Evolutionary conservation across 2,797 vertebrate species (phyloP).

Genomic region (Erpetoichthys calabaricus): DNA sequence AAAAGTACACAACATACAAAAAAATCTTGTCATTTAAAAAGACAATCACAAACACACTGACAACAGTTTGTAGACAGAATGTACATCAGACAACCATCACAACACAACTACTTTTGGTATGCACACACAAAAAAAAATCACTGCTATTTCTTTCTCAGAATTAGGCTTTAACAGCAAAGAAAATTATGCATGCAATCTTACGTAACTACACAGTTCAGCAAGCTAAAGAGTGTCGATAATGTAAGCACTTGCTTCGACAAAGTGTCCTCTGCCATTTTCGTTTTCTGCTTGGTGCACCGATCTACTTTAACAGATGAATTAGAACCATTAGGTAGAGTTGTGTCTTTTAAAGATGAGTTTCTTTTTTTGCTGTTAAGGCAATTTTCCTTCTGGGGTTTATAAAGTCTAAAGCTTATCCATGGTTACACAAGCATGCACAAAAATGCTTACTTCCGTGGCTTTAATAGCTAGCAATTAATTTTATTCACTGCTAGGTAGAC

Average conservation of each 20-base stretch:
- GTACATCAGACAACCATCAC: too few relatives aligned
- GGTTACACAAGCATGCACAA: not conserved
- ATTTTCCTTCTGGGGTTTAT: not conserved
- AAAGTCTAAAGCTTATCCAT: not conserved
- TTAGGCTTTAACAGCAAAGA: not conserved
- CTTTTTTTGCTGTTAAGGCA: not conserved
- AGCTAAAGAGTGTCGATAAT: conserved; percentile 2
- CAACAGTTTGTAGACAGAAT: too few relatives aligned
- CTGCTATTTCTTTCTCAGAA: too few relatives aligned
- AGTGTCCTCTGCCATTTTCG: not conserved
- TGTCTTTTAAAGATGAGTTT: not conserved
- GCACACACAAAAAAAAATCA: too few relatives aligned
- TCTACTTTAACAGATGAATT: conserved; percentile 5
- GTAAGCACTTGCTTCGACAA: conserved; percentile 2
- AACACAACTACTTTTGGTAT: too few relatives aligned
- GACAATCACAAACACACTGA: too few relatives aligned
- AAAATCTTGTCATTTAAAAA: too few relatives aligned
- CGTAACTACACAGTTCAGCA: not conserved
- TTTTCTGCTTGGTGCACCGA: not conserved
- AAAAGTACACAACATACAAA: too few relatives aligned
- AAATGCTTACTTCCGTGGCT: not conserved
- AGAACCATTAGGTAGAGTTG: conserved; percentile 1
- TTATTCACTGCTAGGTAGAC: too few relatives aligned
- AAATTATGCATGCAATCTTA: not conserved
- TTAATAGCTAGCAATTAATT: not conserved